Base-by-base conservation (phyloP, 2,113 vertebrate species). In the Corapipo altera region DNA sequence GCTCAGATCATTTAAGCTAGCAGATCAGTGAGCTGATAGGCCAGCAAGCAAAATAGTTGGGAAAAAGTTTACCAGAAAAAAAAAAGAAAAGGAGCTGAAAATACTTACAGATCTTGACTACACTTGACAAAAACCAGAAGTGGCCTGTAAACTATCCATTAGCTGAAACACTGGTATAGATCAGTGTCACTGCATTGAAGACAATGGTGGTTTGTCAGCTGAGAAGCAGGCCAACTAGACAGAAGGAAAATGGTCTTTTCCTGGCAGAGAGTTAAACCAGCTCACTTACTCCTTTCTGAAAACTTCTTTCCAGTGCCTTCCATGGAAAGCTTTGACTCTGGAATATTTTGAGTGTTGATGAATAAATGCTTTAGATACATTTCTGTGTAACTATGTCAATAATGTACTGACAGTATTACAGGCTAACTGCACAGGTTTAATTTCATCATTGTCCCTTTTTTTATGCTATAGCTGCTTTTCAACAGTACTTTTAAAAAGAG, bases 121-220 rank as follows among this genome's bases (percentile, higher is more conserved):
- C 33, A 80, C 33, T 93, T 95, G 93, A 96, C 82, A 94, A 96
- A 96, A 94, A 83, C 0, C 95, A 97, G 92, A 96, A 96, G 51
- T 41, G 54, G 85, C 72, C 90, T 94, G 85, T 91, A 82, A 94
- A 81, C 64, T 77, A 91, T 83, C 85, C 75, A 90, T 90, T 95
- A 96, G 65, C 92, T 90, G 90, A 93, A 95, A 94, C 92, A 95
- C 90, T 96, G 95, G 93, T 94, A 90, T 84, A 93, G 95, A 96
- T 96, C 95, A 96, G 78, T 81, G 88, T 96, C 82, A 89, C 59
- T 88, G 85, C 82, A 59, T 48, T 84, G 93, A 93, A 96, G 88
- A 97, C 95, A 96, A 88, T 96, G 69, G 78, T 92, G 82, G 90
- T 74, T 95, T 96, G 85, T 92, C 96, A 93, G 82, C 65, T 86